Conservation (phyloP, 2,797 vertebrate genomes). For the Diceros bicornis region DNA sequence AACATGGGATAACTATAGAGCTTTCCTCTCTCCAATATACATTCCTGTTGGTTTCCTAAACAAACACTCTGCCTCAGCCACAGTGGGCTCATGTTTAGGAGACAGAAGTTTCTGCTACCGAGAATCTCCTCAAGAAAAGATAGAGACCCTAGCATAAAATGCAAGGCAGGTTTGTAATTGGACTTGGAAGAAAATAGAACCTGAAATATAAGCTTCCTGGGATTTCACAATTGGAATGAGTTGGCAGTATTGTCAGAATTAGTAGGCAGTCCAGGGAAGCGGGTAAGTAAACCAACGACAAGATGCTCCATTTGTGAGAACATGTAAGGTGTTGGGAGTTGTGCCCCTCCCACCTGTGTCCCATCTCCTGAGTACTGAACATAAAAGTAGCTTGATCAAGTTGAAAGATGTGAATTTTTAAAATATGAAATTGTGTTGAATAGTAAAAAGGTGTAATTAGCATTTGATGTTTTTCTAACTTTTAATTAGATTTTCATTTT, state of each 20-base stretch:
- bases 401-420: not conserved
- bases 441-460: not conserved
- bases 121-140: not conserved
- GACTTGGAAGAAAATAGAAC: not conserved
- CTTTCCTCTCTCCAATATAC: not conserved
- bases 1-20: not conserved
- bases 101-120: not conserved
- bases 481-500: not conserved
- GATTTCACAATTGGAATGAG: not conserved
- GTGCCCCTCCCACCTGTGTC: rapidly evolving
- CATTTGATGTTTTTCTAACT: not conserved
- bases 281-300: not conserved
- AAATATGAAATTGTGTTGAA: not conserved
- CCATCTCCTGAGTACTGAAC: not conserved
- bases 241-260: not conserved
- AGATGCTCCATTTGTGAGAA: not conserved
- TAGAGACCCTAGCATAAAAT: not conserved
- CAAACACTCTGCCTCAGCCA: not conserved
- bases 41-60: not conserved
- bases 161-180: not conserved
- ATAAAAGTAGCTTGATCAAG: not conserved
- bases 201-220: not conserved
- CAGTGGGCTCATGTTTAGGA: not conserved
- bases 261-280: not conserved
- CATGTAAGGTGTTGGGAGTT: not conserved